Base-by-base conservation (phyloP, 2,888 invertebrate genomes). In the Scaptomyza polygonia region DNA sequence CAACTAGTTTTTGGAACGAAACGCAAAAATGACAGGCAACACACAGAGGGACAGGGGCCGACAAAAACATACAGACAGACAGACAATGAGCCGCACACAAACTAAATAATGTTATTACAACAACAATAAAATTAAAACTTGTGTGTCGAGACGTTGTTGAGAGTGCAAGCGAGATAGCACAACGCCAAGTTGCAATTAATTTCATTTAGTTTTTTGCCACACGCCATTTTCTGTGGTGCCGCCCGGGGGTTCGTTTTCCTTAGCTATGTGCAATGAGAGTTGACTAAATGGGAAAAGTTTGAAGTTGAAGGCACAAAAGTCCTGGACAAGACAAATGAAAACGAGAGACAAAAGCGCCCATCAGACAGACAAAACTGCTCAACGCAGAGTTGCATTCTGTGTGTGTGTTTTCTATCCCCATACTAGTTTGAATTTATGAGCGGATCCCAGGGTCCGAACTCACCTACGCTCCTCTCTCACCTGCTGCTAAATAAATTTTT, bases 261-360 rank as follows among this genome's bases (percentile, higher is more conserved):
- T 45, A 29, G 44, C 55, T 58, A 57, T 65, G 48, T 65, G 56
- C 73, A 72, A 51, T 52, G 65, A 49, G 63, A 78, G 70, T 74
- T 77, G 69, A 71, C 88, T 83, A 86, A 86, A 86, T 86, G 86
- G 84, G 88, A 86, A 86, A 86, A 86, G 77, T 86, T 88, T 86
- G 75, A 73, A 81, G 81, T 85, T 72, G 77, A 74, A 79, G 68
- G 84, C 82, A 82, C 72, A 81, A 78, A 85, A 82, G 82, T 85
- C 82, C 70, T 72, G 80, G 79, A 82, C 78, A 80, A 72, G 81
- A 71, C 78, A 84, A 76, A 75, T 75, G 86, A 67, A 85, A 78
- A 47, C 72, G 58, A 61, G 56, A 67, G 45, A 72, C 64, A 67
- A 70, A 66, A 64, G 57, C 39, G 49, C 42, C 59, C 44, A 52